Percentiles rank a stretch among this genome's conserved stretches.
Conservation (phyloP, 1,140 invertebrate species). For the Octopus sinensis region DNA sequence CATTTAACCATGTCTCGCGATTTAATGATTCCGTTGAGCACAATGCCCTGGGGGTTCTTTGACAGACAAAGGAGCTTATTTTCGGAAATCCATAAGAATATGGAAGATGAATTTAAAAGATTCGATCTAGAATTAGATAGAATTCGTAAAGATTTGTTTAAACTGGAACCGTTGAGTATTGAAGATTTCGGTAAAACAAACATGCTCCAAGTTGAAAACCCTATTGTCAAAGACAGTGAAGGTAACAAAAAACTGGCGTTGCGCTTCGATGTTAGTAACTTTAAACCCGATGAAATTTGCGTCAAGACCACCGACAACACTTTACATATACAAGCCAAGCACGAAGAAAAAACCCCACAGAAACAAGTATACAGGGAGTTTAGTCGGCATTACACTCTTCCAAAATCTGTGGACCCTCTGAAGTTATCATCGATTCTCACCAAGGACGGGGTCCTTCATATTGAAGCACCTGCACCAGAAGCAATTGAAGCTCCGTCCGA, state of each 20-base stretch:
- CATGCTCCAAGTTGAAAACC: conserved; percentile 40
- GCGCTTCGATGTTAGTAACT: conserved; percentile 49
- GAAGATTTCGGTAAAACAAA: conserved; percentile 16
- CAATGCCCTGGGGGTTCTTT: conserved; percentile 47
- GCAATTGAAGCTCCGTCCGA: conserved; percentile 40
- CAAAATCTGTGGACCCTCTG: conserved; percentile 46
- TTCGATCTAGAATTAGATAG: conserved; percentile 44
- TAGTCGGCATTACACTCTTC: conserved; percentile 48
- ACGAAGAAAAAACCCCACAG: conserved; percentile 42
- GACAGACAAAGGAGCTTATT: conserved; percentile 46
- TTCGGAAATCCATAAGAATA: conserved; percentile 25
- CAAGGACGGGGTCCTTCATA: conserved; percentile 49
- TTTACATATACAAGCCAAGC: conserved; percentile 47
- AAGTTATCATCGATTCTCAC: conserved; percentile 47
- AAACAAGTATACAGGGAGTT: conserved; percentile 48
- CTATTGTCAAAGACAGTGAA: conserved; percentile 40
- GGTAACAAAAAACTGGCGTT: conserved; percentile 48
- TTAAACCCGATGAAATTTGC: conserved; percentile 52
- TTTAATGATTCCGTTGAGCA: conserved; percentile 36
- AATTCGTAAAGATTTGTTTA: conserved; percentile 43
- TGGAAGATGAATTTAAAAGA: conserved; percentile 38
- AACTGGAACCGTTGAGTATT: conserved; percentile 30
- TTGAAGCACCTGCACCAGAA: conserved; percentile 49
- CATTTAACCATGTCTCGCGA: conserved; percentile 30
- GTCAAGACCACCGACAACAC: conserved; percentile 48